phyloP scores from a whole-genome alignment of 2,113 vertebrate genomes.

The Gymnarchus niloticus region DNA sequence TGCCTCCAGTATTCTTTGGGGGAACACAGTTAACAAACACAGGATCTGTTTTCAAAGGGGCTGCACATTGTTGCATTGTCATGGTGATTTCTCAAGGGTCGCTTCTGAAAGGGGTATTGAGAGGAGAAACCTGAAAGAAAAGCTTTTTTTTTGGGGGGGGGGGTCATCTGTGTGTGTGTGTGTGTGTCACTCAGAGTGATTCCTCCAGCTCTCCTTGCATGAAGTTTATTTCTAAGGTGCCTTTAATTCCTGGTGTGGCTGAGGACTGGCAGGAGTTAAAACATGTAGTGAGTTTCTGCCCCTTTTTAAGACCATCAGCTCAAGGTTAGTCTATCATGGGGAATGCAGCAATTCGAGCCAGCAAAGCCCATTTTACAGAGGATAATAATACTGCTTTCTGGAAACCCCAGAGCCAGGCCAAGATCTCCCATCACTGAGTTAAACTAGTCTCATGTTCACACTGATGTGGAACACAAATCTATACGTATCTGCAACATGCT shows the following conservation, averaged over 20 bases:
- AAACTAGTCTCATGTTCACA: background rate
- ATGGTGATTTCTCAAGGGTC: slow-evolving; percentile 61
- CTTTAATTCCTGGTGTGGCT: background rate
- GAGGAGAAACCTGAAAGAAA: slow-evolving; percentile 44
- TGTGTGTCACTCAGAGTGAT: slow-evolving; percentile 14
- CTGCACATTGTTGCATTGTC: slow-evolving; percentile 62
- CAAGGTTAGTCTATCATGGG: slow-evolving; percentile 41
- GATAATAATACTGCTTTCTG: background rate
- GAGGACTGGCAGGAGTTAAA: slow-evolving; percentile 2
- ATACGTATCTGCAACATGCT: background rate
- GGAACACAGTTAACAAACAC: slow-evolving; percentile 63
- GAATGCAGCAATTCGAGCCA: background rate
- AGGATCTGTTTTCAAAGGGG: slow-evolving; percentile 58
- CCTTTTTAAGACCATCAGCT: slow-evolving; percentile 26
- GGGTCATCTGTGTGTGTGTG: slow-evolving; percentile 29
- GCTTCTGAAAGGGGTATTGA: slow-evolving; percentile 53
- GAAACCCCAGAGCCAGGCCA: background rate
- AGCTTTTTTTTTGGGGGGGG: slow-evolving; percentile 18
- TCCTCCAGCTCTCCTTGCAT: background rate
- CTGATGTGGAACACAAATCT: background rate
- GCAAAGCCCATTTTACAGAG: background rate
- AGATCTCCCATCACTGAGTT: background rate
- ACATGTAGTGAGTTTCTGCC: background rate
- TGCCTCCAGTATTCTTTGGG: slow-evolving; percentile 48
- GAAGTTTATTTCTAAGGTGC: background rate